Evolutionary conservation across 2,113 vertebrate genomes (phyloP).

Genomic region (Etheostoma cragini): DNA sequence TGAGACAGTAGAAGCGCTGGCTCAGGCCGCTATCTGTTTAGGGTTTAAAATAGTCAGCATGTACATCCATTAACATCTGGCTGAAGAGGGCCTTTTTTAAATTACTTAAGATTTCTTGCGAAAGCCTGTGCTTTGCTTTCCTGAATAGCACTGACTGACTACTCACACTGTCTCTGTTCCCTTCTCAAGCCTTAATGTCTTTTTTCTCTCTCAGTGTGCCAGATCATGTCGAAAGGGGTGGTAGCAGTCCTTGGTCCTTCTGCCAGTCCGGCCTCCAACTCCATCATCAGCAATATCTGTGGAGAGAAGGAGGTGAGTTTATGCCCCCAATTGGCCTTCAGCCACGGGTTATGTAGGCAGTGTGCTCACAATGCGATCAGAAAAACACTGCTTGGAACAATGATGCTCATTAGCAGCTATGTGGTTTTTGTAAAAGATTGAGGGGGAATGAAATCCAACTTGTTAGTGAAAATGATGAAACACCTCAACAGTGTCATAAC

Average conservation of each 20-base stretch:
- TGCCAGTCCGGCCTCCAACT: constrained; percentile 97
- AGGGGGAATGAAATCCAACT: constrained; percentile 27
- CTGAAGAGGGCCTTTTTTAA: constrained; percentile 29
- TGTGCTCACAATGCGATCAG: not conserved
- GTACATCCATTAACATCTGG: constrained; percentile 48
- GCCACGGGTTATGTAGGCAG: not conserved
- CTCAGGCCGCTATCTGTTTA: constrained; percentile 39
- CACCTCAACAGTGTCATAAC: constrained; percentile 25
- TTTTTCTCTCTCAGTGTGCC: constrained; percentile 89
- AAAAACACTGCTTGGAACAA: constrained; percentile 35
- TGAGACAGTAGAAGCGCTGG: constrained; percentile 33
- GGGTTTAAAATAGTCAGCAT: constrained; percentile 40
- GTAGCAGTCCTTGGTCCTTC: constrained; percentile 96
- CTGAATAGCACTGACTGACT: constrained; percentile 4
- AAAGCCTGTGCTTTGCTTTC: constrained; percentile 10
- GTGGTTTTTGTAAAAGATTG: constrained; percentile 29
- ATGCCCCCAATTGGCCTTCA: not conserved
- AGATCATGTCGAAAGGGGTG: constrained; percentile 98
- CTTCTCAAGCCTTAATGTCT: not conserved
- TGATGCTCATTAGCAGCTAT: constrained; percentile 43
- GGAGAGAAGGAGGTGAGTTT: constrained; percentile 98
- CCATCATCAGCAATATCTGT: constrained; percentile 99
- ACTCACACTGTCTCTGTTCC: not conserved
- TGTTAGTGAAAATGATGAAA: constrained; percentile 61
- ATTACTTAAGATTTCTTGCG: constrained; percentile 5